Conservation (phyloP, 2,888 invertebrate genomes). For the Sarcophaga variegata region DNA sequence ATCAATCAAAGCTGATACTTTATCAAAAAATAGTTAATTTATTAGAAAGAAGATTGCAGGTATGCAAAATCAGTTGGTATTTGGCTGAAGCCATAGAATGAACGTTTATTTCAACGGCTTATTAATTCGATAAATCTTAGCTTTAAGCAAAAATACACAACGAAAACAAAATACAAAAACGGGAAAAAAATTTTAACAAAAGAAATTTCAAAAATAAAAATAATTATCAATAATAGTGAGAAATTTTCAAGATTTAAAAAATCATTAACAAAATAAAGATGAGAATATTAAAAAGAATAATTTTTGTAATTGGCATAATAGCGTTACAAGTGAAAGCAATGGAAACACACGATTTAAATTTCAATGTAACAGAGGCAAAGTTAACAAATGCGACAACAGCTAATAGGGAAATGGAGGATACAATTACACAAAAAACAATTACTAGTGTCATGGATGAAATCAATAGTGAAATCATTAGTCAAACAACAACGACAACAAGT, state of each 20-base stretch:
- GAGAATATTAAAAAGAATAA: conserved; percentile 27
- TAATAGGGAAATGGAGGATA: conserved; percentile 23
- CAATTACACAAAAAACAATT: conserved; percentile 9
- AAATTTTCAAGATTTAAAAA: conserved; percentile 14
- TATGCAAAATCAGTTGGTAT: conserved; percentile 58
- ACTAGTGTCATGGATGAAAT: background rate
- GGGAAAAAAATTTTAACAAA: background rate
- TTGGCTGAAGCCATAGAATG: conserved; percentile 49
- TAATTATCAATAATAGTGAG: conserved; percentile 21
- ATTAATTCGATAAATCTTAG: conserved; percentile 24
- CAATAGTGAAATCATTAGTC: background rate
- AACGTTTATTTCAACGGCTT: conserved; percentile 36
- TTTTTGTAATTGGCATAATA: conserved; percentile 8
- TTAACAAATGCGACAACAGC: conserved; percentile 10
- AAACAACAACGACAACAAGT: conserved; percentile 26
- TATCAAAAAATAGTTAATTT: conserved; percentile 31
- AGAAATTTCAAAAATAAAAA: conserved; percentile 40
- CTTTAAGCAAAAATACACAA: conserved; percentile 37
- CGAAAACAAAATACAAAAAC: background rate
- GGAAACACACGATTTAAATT: conserved; percentile 14
- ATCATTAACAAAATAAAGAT: conserved; percentile 16
- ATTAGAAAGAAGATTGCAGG: conserved; percentile 47
- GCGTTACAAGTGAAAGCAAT: conserved; percentile 15
- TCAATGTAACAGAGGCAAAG: conserved; percentile 1
- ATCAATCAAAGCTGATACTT: background rate